A percentile compares a stretch with the other conserved stretches of the same genome.
Evolutionary conservation across 1,140 invertebrate genomes (phyloP).

Genomic region (Camponotus pennsylvanicus): DNA sequence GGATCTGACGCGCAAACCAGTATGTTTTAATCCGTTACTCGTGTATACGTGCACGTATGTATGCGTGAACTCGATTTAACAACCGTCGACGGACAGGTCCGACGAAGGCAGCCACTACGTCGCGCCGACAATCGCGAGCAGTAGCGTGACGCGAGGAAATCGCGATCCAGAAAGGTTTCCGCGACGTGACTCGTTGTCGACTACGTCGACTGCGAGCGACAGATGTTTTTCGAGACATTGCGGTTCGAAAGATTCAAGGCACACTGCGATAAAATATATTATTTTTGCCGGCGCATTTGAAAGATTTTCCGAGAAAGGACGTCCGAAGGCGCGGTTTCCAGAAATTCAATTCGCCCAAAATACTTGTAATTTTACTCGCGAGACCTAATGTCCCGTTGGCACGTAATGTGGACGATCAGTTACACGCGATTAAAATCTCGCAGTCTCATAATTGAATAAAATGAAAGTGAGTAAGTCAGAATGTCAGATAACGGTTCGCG

Average conservation of each 20-base stretch:
- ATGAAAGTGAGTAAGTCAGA: slow-evolving; percentile 10
- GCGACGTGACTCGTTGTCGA: not conserved
- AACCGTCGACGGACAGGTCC: slow-evolving; percentile 7
- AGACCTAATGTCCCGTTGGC: not conserved
- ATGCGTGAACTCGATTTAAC: slow-evolving; percentile 7
- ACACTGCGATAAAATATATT: not conserved
- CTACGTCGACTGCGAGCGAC: slow-evolving; percentile 34
- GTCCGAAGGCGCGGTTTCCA: not conserved
- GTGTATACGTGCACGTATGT: not conserved
- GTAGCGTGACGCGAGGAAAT: slow-evolving; percentile 44
- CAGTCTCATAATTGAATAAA: slow-evolving; percentile 4
- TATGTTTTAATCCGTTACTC: not conserved
- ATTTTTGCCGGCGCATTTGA: not conserved
- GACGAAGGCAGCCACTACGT: slow-evolving; percentile 33
- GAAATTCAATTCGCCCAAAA: not conserved
- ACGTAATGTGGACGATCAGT: slow-evolving; percentile 21
- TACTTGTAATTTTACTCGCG: not conserved
- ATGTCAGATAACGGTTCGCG: not conserved
- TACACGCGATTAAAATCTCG: slow-evolving; percentile 1
- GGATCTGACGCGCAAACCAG: not conserved
- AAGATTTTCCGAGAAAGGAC: slow-evolving; percentile 41
- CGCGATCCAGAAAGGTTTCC: slow-evolving; percentile 40
- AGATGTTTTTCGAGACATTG: slow-evolving; percentile 39
- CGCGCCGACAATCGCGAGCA: slow-evolving; percentile 21
- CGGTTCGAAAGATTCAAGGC: not conserved